phyloP scores from a whole-genome alignment of 1,140 invertebrate genomes.

The Popillia japonica region DNA sequence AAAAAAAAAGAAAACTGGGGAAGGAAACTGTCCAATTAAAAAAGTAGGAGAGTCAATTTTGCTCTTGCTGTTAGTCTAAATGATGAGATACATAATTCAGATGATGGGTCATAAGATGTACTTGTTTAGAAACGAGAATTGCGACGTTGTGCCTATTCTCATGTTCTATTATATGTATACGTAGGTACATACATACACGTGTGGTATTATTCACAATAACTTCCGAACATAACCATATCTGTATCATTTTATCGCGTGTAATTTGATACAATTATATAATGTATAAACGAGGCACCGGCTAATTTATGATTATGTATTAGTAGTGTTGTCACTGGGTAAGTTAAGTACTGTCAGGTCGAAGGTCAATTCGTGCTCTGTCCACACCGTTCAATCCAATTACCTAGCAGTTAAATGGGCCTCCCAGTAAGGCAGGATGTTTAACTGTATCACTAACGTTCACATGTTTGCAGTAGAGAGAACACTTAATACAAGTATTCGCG shows the following conservation, averaged over 20 bases:
- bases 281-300: conserved; percentile 18
- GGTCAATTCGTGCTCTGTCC: conserved; percentile 39
- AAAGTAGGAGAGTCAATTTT: no score
- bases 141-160: no score
- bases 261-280: conserved; percentile 36
- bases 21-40: no score
- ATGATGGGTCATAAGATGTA: no score
- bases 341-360: conserved; percentile 32
- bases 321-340: conserved; percentile 34
- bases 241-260: conserved; percentile 22
- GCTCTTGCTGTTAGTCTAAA: no score
- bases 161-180: no score
- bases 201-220: conserved; percentile 7
- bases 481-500: neutral
- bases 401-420: conserved; percentile 38
- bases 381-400: conserved; percentile 38
- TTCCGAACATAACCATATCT: conserved; percentile 8
- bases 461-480: neutral
- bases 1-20: no score
- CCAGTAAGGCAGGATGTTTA: conserved; percentile 37
- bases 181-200: neutral
- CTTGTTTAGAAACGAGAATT: no score
- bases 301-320: conserved; percentile 39
- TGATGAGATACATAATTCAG: no score
- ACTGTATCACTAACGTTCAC: conserved; percentile 27